phyloP scores from a whole-genome alignment of 2,797 vertebrate species.

The Mus minutoides region DNA sequence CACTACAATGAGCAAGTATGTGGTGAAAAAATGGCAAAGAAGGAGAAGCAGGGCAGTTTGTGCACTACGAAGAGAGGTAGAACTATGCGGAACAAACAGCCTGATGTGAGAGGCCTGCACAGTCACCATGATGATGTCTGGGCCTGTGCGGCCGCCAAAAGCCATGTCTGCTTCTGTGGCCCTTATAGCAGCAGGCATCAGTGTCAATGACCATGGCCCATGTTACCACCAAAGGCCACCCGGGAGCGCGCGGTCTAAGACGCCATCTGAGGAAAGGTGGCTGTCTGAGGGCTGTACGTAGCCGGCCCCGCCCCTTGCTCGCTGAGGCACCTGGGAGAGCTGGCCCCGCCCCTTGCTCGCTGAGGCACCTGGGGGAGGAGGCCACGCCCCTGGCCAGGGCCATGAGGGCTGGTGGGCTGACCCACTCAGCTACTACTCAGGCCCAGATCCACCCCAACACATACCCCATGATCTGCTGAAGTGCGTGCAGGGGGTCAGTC shows the following conservation, averaged over 20 bases:
- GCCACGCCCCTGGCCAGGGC: too few species aligned
- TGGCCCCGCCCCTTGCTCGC: too few species aligned
- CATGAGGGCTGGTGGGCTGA: neutral
- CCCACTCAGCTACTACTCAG: neutral
- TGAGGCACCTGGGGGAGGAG: too few species aligned
- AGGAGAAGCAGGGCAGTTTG: neutral
- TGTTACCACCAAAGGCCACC: neutral
- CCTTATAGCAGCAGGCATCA: neutral
- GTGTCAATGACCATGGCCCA: neutral
- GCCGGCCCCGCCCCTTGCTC: too few species aligned
- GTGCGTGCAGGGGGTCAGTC: neutral
- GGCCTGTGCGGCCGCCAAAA: neutral
- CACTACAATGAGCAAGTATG: neutral
- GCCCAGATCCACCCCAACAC: neutral
- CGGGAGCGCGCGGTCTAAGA: fast-evolving
- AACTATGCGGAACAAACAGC: neutral
- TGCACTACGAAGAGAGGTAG: neutral
- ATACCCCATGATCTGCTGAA: neutral
- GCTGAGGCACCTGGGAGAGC: too few species aligned
- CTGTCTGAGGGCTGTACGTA: neutral
- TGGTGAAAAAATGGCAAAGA: neutral
- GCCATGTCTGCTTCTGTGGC: neutral
- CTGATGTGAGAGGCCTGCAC: neutral
- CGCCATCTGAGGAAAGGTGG: neutral
- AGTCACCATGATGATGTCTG: neutral